phyloP scores from a whole-genome alignment of 2,888 invertebrate genomes.

The Hanleya hanleyi region DNA sequence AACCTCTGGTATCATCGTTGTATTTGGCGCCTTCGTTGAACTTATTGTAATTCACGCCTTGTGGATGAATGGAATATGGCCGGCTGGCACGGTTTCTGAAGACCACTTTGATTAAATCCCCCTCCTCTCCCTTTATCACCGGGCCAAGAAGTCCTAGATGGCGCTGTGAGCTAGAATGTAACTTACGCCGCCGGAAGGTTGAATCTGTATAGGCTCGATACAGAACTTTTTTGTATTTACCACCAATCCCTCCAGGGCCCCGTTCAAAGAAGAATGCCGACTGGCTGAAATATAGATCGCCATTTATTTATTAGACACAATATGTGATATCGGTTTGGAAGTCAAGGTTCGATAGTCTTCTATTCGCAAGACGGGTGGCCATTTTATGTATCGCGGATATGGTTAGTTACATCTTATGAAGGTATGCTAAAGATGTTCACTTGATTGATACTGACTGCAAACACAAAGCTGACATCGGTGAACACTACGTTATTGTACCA shows the following conservation, averaged over 20 bases:
- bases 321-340: too few relatives aligned
- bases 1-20: slow-evolving; percentile 26
- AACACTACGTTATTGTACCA: neutral
- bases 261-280: slow-evolving; percentile 37
- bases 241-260: slow-evolving; percentile 41
- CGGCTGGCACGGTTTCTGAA: slow-evolving; percentile 51
- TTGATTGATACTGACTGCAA: too few relatives aligned
- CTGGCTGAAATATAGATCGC: slow-evolving; percentile 27
- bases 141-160: slow-evolving; percentile 59
- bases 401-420: too few relatives aligned
- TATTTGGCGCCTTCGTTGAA: slow-evolving; percentile 49
- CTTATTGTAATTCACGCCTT: slow-evolving; percentile 51
- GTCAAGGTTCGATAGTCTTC: too few relatives aligned
- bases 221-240: slow-evolving; percentile 49
- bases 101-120: slow-evolving; percentile 54
- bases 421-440: too few relatives aligned
- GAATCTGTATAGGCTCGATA: slow-evolving; percentile 50
- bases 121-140: slow-evolving; percentile 58
- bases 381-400: too few relatives aligned
- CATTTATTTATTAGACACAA: neutral
- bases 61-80: slow-evolving; percentile 50
- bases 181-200: slow-evolving; percentile 38
- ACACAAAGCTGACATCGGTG: too few relatives aligned
- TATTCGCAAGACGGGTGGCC: too few relatives aligned
- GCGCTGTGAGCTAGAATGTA: slow-evolving; percentile 28